Evolutionary conservation across 2,113 vertebrate genomes (phyloP), one percentile per base, ranked within the genome.

Genomic region (Phyllopteryx taeniolatus): DNA sequence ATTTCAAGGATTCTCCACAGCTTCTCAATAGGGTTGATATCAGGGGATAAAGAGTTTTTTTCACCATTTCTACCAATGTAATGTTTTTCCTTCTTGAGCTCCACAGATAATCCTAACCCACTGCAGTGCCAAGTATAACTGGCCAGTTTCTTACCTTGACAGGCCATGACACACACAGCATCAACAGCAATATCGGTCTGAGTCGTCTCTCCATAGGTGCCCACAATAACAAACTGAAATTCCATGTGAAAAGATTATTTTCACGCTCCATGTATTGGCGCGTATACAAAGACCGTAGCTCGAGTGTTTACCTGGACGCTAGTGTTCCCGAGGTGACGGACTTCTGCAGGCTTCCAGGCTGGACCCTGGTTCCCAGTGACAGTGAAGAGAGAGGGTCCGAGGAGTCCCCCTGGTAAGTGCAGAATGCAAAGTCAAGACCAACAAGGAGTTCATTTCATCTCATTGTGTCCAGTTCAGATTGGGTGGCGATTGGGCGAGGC

Each of bases 141-240:
- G 9, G 46, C 69, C 0, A 4, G 3, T 42, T 75, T 70, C 87
- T 87, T 70, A 95, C 94, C 91, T 74, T 64, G 73, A 82, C 94
- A 95, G 63, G 76, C 64, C 75, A 71, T 70, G 9, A 94, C 81
- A 75, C 91, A 94, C 22, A 94, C 86, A 4, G 89, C 90, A 86
- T 95, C 94, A 66, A 95, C 82, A 2, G 94, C 95, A 68, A 95
- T 90, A 15, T 94, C 94, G 8, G 94, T 93, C 79, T 91, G 0
- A 1, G 35, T 2, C 8, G 78, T 90, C 53, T 91, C 87, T 81
- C 93, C 94, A 78, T 72, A 94, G 15, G 92, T 75, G 0, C 94
- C 93, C 42, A 91, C 87, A 71, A 95, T 79, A 0, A 89, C 88
- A 88, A 94, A 95, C 94, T 95, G 79, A 61, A 88, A 85, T 35